These are phyloP conservation scores for Lucilia sericata DNA, from an alignment of 1,140 invertebrate species.

Conservation along the genomic window DNA sequence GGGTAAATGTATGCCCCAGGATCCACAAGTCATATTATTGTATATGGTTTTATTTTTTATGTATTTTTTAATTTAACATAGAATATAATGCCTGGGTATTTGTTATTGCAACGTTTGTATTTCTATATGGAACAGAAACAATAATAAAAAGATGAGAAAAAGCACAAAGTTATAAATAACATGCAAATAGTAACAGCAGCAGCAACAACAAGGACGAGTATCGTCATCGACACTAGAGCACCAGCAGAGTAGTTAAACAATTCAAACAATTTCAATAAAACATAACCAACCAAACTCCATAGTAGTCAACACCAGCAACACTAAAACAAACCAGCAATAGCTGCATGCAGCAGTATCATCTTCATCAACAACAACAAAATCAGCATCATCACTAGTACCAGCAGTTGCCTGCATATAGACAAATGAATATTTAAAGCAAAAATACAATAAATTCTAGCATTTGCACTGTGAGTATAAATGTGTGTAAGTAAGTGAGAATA, in stretches of 20 bases:
- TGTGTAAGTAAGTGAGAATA: background rate
- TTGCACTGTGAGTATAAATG: background rate
- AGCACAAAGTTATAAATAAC: conserved; percentile 16
- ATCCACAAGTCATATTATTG: conserved; percentile 17
- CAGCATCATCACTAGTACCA: background rate
- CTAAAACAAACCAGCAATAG: background rate
- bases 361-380: background rate
- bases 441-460: background rate
- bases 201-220: background rate
- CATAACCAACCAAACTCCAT: conserved; percentile 4
- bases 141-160: conserved; percentile 8
- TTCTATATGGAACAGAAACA: background rate
- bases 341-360: background rate
- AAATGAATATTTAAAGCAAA: conserved; percentile 38
- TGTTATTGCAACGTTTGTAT: conserved; percentile 37
- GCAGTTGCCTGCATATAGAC: conserved; percentile 10
- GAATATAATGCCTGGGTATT: conserved; percentile 20
- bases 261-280: conserved; percentile 43
- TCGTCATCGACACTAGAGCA: conserved; percentile 32
- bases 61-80: conserved; percentile 8
- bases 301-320: too few relatives aligned
- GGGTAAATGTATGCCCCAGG: background rate
- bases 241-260: conserved; percentile 33
- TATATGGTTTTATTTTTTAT: conserved; percentile 32
- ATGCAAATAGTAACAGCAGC: conserved; percentile 7